Evolutionary conservation across 2,888 invertebrate genomes (phyloP).

Genomic region (Campaea margaritaria): DNA sequence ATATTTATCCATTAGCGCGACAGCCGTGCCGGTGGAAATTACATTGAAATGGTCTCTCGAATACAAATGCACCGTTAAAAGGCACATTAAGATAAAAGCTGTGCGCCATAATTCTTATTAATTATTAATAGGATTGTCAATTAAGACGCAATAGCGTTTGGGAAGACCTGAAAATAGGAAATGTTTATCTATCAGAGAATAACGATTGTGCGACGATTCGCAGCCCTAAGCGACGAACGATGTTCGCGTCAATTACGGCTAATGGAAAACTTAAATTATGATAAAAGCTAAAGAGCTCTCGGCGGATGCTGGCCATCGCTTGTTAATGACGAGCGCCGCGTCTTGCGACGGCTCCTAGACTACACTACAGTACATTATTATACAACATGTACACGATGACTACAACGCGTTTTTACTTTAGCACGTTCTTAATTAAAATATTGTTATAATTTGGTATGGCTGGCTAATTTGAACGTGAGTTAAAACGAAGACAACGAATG

Average conservation of each 20-base stretch:
- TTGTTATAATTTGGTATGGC: no score
- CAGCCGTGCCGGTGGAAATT: constrained; percentile 71
- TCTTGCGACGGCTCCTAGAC: not conserved
- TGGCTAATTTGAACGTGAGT: no score
- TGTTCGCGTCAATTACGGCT: constrained; percentile 84
- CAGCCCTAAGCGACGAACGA: constrained; percentile 82
- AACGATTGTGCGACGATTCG: constrained; percentile 75
- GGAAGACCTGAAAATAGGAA: constrained; percentile 77
- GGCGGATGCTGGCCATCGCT: constrained; percentile 61
- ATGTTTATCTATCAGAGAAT: constrained; percentile 81
- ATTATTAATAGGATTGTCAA: constrained; percentile 82
- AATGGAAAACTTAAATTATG: constrained; percentile 86
- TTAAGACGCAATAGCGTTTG: constrained; percentile 72
- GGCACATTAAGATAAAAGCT: constrained; percentile 82
- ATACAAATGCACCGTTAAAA: constrained; percentile 80
- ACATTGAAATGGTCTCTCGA: constrained; percentile 74
- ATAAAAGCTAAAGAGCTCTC: constrained; percentile 79
- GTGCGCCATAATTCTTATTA: constrained; percentile 79
- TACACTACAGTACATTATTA: not conserved
- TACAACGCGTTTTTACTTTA: no score
- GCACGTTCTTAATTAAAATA: no score
- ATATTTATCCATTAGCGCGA: constrained; percentile 79
- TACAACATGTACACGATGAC: no score
- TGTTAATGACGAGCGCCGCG: constrained; percentile 47
- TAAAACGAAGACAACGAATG: no score